A percentile compares a stretch with the other conserved stretches of the same genome.
These are phyloP conservation scores for Rhagonycha fulva DNA, from an alignment of 2,888 invertebrate genomes.

Conservation along the genomic window DNA sequence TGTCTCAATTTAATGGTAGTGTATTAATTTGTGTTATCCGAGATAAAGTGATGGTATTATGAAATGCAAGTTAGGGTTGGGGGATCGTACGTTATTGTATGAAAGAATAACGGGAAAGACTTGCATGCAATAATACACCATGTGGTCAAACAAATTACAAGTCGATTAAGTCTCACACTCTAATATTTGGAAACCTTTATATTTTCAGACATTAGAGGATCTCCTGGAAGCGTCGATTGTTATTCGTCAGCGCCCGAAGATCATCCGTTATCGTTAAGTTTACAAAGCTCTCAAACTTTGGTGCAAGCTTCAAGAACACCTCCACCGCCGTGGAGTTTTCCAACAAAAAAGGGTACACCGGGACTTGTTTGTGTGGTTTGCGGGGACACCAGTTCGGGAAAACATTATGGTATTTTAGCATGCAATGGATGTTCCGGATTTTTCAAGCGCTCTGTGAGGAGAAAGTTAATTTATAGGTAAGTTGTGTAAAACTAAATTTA, in stretches of 20 bases:
- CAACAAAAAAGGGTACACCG: conserved; percentile 62
- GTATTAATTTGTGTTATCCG: conserved; percentile 55
- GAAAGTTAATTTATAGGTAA: conserved; percentile 96
- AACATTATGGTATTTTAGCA: conserved; percentile 96
- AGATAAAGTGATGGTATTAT: conserved; percentile 53
- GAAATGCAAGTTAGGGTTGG: conserved; percentile 49
- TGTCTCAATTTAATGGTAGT: conserved; percentile 52
- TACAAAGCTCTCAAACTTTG: conserved; percentile 62
- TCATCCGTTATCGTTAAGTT: conserved; percentile 63
- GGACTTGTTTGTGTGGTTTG: conserved; percentile 95
- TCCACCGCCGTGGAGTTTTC: conserved; percentile 59
- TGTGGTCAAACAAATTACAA: conserved; percentile 56
- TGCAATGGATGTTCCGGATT: conserved; percentile 99
- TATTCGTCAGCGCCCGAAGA: conserved; percentile 50
- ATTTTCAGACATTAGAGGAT: conserved; percentile 50
- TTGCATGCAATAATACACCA: conserved; percentile 44
- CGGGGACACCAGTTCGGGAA: conserved; percentile 95
- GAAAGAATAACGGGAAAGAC: conserved; percentile 37
- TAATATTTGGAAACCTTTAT: background rate
- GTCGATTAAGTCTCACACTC: conserved; percentile 45
- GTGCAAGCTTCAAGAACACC: conserved; percentile 68
- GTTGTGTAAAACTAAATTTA: conserved; percentile 35
- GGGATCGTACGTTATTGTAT: conserved; percentile 38
- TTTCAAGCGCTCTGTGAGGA: conserved; percentile 94
- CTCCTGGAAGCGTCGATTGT: conserved; percentile 53